Evolutionary conservation across 2,888 invertebrate genomes (phyloP).

Genomic region (Eucriotettix oculatus): DNA sequence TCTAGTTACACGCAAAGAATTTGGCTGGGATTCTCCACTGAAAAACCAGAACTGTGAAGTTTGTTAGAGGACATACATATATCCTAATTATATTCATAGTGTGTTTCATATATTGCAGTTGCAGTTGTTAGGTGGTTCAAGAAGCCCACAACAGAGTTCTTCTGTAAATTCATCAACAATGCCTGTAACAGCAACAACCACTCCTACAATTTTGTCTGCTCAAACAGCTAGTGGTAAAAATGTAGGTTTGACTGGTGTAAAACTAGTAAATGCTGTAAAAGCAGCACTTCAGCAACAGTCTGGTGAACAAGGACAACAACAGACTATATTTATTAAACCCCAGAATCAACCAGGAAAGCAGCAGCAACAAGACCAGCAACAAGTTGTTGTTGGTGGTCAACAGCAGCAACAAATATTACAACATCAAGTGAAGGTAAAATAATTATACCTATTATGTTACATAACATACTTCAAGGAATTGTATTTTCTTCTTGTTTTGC

Average conservation of each 20-base stretch:
- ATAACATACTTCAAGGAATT: too few relatives aligned
- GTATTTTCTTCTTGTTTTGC: too few relatives aligned
- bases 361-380: slow-evolving; percentile 12
- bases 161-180: background rate
- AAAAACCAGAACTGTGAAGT: too few relatives aligned
- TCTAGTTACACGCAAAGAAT: too few relatives aligned
- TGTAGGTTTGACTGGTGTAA: slow-evolving; percentile 7
- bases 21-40: too few relatives aligned
- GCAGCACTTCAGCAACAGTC: background rate
- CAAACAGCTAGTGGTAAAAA: background rate
- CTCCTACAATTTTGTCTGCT: slow-evolving; percentile 6
- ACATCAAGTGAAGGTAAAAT: slow-evolving; percentile 12
- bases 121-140: slow-evolving; percentile 8
- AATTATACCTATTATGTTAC: background rate
- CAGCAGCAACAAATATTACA: slow-evolving; percentile 15
- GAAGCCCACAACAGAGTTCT: slow-evolving; percentile 4
- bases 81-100: too few relatives aligned
- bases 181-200: slow-evolving; percentile 6
- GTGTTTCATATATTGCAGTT: slow-evolving; percentile 2
- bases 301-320: background rate
- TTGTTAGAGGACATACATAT: too few relatives aligned
- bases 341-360: background rate
- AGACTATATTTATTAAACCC: slow-evolving; percentile 8
- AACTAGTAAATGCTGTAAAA: slow-evolving; percentile 11
- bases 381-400: slow-evolving; percentile 2